Percentiles rank a stretch among this genome's conserved stretches.
Conservation (phyloP, 2,113 vertebrate genomes). For the Tragulus kanchil region DNA sequence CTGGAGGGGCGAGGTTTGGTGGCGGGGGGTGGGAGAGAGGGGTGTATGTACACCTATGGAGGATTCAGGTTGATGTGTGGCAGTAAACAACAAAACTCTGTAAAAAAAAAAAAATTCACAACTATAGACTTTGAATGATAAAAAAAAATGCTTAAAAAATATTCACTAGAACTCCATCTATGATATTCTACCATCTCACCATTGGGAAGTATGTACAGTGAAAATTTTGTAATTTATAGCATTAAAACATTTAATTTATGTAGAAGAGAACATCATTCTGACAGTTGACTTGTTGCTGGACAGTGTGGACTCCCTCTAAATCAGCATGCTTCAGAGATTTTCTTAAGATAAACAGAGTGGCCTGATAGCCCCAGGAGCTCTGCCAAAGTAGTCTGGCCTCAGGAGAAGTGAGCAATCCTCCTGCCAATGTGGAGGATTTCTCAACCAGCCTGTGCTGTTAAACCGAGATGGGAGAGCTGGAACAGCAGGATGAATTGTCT, state of each 20-base stretch:
- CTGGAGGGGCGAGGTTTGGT: too few relatives aligned
- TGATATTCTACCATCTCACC: background rate
- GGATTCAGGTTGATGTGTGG: too few relatives aligned
- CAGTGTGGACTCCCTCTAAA: background rate
- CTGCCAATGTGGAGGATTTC: background rate
- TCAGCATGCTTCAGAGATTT: background rate
- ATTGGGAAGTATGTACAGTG: background rate
- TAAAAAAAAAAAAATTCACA: too few relatives aligned
- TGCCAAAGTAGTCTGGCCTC: conserved; percentile 27
- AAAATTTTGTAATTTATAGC: background rate
- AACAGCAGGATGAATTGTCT: background rate
- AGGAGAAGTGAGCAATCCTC: background rate
- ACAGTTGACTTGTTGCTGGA: background rate
- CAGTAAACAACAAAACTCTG: too few relatives aligned
- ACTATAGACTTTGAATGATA: too few relatives aligned
- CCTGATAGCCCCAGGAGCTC: background rate
- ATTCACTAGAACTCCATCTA: background rate
- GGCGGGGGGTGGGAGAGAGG: too few relatives aligned
- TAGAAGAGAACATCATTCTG: background rate
- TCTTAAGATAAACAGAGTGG: conserved; percentile 52
- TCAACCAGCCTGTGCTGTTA: background rate
- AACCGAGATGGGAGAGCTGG: background rate
- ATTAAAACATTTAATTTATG: background rate
- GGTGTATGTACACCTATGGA: too few relatives aligned
- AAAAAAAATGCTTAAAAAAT: too few relatives aligned